These are phyloP conservation scores for Sorex araneus DNA, from an alignment of 2,113 vertebrate species.

Conservation along the genomic window DNA sequence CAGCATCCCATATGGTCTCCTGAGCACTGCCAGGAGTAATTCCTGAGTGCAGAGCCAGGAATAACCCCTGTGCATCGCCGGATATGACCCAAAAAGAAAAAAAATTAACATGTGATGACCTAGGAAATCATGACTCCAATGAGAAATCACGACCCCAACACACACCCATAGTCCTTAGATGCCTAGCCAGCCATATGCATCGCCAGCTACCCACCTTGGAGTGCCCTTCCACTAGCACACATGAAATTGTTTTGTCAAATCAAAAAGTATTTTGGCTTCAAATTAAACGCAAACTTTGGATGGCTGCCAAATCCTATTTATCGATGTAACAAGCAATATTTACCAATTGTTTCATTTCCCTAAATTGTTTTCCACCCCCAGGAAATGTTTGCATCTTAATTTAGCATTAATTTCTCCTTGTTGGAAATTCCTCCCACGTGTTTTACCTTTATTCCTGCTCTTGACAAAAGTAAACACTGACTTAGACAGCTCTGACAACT, in stretches of 20 bases:
- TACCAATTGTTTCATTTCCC: constrained; percentile 78
- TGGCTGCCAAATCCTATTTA: constrained; percentile 70
- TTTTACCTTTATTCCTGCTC: constrained; percentile 71
- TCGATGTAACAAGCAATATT: constrained; percentile 76
- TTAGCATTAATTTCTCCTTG: constrained; percentile 74
- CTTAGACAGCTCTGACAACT: constrained; percentile 81
- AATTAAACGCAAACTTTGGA: constrained; percentile 76
- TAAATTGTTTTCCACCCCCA: constrained; percentile 74
- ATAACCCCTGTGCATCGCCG: no score
- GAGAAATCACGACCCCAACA: no score
- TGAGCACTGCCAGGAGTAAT: no score
- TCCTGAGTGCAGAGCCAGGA: no score
- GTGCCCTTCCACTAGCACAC: neutral
- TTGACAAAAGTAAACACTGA: constrained; percentile 83
- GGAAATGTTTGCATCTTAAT: constrained; percentile 75
- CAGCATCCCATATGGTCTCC: no score
- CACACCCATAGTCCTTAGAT: neutral
- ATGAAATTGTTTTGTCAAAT: constrained; percentile 68
- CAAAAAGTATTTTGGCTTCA: constrained; percentile 47
- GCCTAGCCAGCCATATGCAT: neutral
- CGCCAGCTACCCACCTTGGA: neutral
- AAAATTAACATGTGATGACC: neutral
- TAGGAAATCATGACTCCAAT: neutral
- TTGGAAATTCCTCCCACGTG: constrained; percentile 67
- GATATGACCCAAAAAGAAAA: no score